Base-by-base conservation (phyloP, 2,888 invertebrate species). In the Himalopsyche tibetana region DNA sequence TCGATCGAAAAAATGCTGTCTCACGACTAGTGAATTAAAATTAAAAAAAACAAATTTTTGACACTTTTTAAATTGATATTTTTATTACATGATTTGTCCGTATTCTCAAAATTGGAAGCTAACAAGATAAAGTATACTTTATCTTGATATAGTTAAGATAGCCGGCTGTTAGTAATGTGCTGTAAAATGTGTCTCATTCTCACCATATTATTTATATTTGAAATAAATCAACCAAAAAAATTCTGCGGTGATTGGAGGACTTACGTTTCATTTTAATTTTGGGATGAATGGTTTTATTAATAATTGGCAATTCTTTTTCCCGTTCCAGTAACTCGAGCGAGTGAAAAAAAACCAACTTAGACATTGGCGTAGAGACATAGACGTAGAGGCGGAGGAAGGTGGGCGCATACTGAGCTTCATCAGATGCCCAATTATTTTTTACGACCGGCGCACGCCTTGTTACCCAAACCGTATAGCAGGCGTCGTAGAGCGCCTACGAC, bases 371-470 rank as follows among this genome's bases (percentile, higher is more conserved):
- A 63, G 45, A 45, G 40, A 38, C 42, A 40, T 36, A 36, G 36
- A 28, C 15, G 38, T 36, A 51, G 80, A 12, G 56, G 19, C 38
- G 81, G 55, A 17, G 40, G 51, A 42, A 55, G 56, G 80, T 38
- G 55, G 38, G 81, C 63, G 42, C 38, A 42, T 40, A 80, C 42
- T 36, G 74, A 51, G 79, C 79, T 85, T 87, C 85, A 82, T 83
- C 82, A 81, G 80, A 82, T 84, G 83, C 86, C 87, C 87, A 87
- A 87, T 87, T 87, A 87, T 87, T 85, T 87, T 87, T 87, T 87
- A 87, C 87, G 87, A 87, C 84, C 82, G 56, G 11, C 56, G 56
- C 56, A 56, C 19, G 36, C 38, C 38, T 55, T 56, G 82, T 36
- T 82, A 55, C 55, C 17, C 17, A 55, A 82, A 82, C 82, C 40